Evolutionary conservation across 2,888 invertebrate genomes (phyloP), one percentile per base, ranked within the genome.

Genomic region (Drosophila ustulata): DNA sequence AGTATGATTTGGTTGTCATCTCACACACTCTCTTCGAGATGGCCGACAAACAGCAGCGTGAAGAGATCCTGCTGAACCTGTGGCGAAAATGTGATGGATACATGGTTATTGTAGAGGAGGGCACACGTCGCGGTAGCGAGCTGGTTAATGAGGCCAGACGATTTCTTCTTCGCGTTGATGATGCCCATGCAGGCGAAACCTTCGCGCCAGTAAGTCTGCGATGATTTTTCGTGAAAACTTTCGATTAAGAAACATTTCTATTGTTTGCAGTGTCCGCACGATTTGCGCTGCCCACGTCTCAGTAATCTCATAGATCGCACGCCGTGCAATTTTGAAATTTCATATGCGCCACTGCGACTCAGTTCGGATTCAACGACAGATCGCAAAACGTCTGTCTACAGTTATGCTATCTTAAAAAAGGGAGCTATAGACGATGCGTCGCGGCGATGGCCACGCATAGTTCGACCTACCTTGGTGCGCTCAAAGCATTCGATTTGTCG

Each of bases 71-170:
- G 62, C 93, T 95, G 53, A 96, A 95, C 85, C 93, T 98, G 7
- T 98, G 98, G 98, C 95, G 95, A 58, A 98, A 97, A 93, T 97
- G 98, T 0, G 94, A 95, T 75, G 94, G 95, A 9, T 97, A 96
- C 90, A 92, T 98, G 88, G 94, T 98, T 11, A 93, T 98, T 4
- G 94, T 97, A 0, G 98, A 98, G 92, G 94, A 96, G 76, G 98
- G 98, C 4, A 95, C 96, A 0, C 95, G 94, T 72, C 95, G 96
- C 43, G 98, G 98, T 2, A 98, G 96, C 89, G 93, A 94, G 90
- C 93, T 97, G 78, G 93, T 98, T 0, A 95, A 96, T 78, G 98
- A 99, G 93, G 96, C 96, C 0, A 94, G 98, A 82, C 96, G 97
- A 77, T 96, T 95, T 90, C 93, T 99, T 34, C 92, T 97, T 2